Evolutionary conservation across 2,888 invertebrate species (phyloP).

Genomic region (Aphrophora alni): DNA sequence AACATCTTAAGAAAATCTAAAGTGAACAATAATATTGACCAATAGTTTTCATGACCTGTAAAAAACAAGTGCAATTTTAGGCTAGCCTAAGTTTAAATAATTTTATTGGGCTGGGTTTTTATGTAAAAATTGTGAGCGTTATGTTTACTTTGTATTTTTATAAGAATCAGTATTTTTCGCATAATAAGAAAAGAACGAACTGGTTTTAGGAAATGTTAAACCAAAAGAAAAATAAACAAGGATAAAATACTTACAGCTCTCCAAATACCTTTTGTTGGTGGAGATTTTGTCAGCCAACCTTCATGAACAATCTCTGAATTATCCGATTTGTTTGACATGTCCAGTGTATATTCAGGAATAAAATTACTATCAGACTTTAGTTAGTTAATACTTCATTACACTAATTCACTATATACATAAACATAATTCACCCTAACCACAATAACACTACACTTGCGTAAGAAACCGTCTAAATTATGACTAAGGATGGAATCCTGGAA

Average conservation of each 20-base stretch:
- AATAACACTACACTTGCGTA: not conserved
- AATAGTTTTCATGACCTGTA: too few relatives aligned
- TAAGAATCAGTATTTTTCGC: too few relatives aligned
- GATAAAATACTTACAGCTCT: slow-evolving; percentile 80
- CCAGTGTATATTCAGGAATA: not conserved
- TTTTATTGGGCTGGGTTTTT: too few relatives aligned
- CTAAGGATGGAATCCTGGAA: not conserved
- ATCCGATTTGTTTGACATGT: slow-evolving; percentile 49
- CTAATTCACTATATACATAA: not conserved
- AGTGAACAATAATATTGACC: too few relatives aligned
- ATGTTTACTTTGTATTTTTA: too few relatives aligned
- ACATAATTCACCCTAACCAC: not conserved
- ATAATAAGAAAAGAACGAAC: not conserved
- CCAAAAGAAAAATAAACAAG: not conserved
- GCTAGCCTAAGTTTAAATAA: too few relatives aligned
- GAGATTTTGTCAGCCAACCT: slow-evolving; percentile 96
- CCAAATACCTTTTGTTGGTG: slow-evolving; percentile 90
- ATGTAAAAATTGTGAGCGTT: too few relatives aligned
- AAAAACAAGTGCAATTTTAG: too few relatives aligned
- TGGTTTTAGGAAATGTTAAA: not conserved
- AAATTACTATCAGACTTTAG: not conserved
- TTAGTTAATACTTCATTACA: not conserved
- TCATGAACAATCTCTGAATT: slow-evolving; percentile 76
- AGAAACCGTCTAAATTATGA: not conserved
- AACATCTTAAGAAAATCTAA: too few relatives aligned